These are phyloP conservation scores for Lymantria monacha DNA, from an alignment of 2,888 invertebrate genomes.

Conservation along the genomic window DNA sequence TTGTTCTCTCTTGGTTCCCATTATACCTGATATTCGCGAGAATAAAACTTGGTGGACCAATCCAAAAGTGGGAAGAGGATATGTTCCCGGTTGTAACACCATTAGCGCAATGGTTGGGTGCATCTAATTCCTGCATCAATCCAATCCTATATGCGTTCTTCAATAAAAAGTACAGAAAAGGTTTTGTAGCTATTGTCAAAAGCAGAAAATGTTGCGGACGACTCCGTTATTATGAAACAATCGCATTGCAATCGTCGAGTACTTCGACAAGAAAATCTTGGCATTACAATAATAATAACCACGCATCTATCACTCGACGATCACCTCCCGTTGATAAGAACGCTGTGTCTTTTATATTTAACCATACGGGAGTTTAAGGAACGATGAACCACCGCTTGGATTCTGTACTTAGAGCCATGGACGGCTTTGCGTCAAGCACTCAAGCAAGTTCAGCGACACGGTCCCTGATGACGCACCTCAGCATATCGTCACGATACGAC, in stretches of 20 bases:
- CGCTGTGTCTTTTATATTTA: conserved; percentile 83
- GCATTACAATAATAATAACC: conserved; percentile 88
- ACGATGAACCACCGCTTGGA: conserved; percentile 18
- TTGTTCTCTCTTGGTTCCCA: conserved; percentile 96
- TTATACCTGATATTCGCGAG: conserved; percentile 94
- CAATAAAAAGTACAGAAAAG: conserved; percentile 95
- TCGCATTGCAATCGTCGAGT: conserved; percentile 92
- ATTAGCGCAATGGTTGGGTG: conserved; percentile 95
- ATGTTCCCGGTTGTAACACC: conserved; percentile 91
- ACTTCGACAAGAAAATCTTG: conserved; percentile 93
- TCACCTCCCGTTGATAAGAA: conserved; percentile 78
- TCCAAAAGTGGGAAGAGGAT: conserved; percentile 90
- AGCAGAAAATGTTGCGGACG: conserved; percentile 93
- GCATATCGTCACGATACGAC: conserved; percentile 64
- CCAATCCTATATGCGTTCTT: conserved; percentile 97
- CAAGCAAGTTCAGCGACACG: conserved; percentile 17
- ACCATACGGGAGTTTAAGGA: conserved; percentile 88
- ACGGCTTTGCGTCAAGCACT: conserved; percentile 37
- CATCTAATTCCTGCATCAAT: conserved; percentile 97
- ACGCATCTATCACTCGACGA: conserved; percentile 81
- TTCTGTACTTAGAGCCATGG: conserved; percentile 45
- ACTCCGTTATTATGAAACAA: conserved; percentile 92
- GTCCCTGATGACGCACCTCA: conserved; percentile 42
- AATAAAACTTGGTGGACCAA: conserved; percentile 90
- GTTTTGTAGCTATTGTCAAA: conserved; percentile 93